Conservation (phyloP, 30 jellyfish, hydroid and myxozoan genomes). For the Phacellophora camtschatica region DNA sequence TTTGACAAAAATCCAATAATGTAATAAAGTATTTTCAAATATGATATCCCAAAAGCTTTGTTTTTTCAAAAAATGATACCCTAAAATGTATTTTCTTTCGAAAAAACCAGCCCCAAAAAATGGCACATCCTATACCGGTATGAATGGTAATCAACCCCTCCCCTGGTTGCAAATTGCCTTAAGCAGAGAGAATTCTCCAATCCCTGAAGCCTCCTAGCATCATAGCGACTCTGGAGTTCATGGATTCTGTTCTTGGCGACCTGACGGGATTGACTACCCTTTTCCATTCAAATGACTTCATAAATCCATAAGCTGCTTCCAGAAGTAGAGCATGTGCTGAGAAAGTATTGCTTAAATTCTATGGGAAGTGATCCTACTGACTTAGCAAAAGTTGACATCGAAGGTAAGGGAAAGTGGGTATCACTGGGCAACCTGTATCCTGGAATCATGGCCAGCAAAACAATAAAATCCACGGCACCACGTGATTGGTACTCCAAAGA, state of each 20-base stretch:
- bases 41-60: no score
- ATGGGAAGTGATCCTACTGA: no score
- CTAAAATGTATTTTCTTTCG: no score
- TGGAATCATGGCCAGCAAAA: no score
- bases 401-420: conserved; percentile 38
- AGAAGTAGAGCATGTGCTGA: conserved; percentile 40
- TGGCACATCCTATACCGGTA: no score
- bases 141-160: no score
- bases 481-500: background rate
- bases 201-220: conserved; percentile 20
- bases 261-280: conserved; percentile 25
- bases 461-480: no score
- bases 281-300: conserved; percentile 31
- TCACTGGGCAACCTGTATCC: conserved; percentile 33
- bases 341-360: background rate
- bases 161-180: no score
- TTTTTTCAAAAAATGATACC: no score
- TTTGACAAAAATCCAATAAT: no score
- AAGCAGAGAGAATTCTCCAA: conserved; percentile 7
- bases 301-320: conserved; percentile 14
- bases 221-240: conserved; percentile 45
- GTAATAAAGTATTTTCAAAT: no score
- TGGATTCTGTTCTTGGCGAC: conserved; percentile 30
- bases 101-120: no score
- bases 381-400: background rate